phyloP scores from a whole-genome alignment of 2,113 vertebrate species.

The Microcebus ravelobensis region DNA sequence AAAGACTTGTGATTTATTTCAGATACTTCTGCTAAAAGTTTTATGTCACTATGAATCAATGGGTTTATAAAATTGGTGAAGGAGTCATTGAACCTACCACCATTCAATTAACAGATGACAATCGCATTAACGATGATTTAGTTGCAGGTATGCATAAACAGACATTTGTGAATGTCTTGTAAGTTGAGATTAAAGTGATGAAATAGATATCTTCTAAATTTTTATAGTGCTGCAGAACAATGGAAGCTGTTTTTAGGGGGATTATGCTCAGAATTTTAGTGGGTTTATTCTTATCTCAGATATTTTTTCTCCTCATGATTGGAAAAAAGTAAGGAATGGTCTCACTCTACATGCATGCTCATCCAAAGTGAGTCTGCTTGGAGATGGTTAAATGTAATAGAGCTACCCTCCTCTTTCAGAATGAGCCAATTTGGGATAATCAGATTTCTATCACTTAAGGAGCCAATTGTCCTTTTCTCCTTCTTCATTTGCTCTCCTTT shows the following conservation, averaged over 20 bases:
- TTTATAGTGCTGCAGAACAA: neutral
- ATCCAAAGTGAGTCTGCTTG: neutral
- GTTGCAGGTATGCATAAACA: neutral
- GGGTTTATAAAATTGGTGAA: neutral
- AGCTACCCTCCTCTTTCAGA: neutral
- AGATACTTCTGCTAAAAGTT: neutral
- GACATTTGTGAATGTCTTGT: neutral
- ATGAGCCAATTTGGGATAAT: constrained; percentile 41
- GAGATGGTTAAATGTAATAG: neutral
- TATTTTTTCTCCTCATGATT: neutral
- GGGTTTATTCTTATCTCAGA: neutral
- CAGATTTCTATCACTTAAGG: constrained; percentile 67
- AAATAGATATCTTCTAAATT: constrained; percentile 5
- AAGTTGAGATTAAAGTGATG: neutral
- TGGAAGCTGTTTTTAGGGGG: neutral
- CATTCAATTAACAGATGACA: neutral
- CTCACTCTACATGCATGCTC: neutral
- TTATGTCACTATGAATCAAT: neutral
- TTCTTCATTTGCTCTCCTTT: constrained; percentile 52
- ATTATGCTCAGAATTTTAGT: neutral
- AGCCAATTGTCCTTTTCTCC: constrained; percentile 58
- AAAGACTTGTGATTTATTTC: neutral
- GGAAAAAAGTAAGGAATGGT: neutral
- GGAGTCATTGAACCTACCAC: neutral
- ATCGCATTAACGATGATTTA: neutral